These are phyloP conservation scores for Gyrodactylus bullatarudis DNA, from an alignment of 1,140 invertebrate genomes.

Conservation along the genomic window DNA sequence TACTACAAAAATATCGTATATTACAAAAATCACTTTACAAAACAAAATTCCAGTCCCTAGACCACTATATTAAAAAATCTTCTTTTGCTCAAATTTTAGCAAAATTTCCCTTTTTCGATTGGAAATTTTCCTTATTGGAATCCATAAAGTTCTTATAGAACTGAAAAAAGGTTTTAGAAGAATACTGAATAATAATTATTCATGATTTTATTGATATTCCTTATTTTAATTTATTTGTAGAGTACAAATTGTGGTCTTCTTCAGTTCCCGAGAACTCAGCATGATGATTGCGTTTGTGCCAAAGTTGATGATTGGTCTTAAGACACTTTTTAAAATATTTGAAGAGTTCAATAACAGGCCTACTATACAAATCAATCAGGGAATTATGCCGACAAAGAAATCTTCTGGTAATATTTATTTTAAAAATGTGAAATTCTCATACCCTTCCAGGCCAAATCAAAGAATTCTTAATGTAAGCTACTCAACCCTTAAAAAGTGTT, in stretches of 20 bases:
- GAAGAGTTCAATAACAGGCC: neutral
- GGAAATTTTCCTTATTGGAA: too few species aligned
- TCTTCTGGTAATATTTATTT: conserved; percentile 36
- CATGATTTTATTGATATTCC: too few species aligned
- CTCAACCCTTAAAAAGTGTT: too few species aligned
- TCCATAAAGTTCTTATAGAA: too few species aligned
- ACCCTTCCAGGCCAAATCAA: conserved; percentile 39
- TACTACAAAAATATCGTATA: too few species aligned
- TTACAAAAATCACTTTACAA: too few species aligned
- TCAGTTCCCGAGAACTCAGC: conserved; percentile 7
- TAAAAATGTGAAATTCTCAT: conserved; percentile 30
- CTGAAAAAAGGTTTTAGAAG: too few species aligned
- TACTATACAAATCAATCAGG: conserved; percentile 14
- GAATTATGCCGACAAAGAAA: conserved; percentile 23
- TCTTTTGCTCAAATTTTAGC: too few species aligned
- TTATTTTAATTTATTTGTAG: neutral
- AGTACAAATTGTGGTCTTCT: conserved; percentile 9
- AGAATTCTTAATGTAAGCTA: conserved; percentile 16
- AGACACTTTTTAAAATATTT: neutral
- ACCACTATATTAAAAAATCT: too few species aligned
- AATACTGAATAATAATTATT: too few species aligned
- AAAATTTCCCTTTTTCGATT: too few species aligned
- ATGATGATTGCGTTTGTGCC: neutral
- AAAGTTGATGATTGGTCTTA: neutral
- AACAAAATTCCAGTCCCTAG: too few species aligned